Evolutionary conservation across 1,140 invertebrate species (phyloP).

Genomic region (Ridgeia piscesae): DNA sequence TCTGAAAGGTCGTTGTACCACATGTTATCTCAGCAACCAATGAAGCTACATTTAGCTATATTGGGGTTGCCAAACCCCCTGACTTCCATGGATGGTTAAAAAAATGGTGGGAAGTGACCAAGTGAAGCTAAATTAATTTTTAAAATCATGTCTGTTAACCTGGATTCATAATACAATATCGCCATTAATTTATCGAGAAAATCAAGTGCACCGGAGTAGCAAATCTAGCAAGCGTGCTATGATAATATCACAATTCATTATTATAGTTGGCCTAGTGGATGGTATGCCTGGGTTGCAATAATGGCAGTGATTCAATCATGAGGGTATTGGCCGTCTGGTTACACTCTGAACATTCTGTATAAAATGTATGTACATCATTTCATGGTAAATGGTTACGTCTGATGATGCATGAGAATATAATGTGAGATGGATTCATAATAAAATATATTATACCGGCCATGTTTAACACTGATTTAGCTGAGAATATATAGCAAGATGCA

Average conservation of each 20-base stretch:
- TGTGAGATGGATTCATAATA: background rate
- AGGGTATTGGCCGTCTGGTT: background rate
- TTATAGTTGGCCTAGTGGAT: background rate
- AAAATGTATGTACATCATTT: constrained; percentile 2
- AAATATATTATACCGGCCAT: background rate
- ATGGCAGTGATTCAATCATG: background rate
- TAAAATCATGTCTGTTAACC: background rate
- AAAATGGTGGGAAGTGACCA: background rate
- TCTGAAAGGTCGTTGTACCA: no score
- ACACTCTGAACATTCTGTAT: background rate
- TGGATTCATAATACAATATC: background rate
- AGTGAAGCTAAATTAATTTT: background rate
- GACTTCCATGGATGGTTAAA: no score
- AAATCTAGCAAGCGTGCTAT: background rate
- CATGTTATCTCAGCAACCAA: no score
- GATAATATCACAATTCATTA: background rate
- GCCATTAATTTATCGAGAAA: background rate
- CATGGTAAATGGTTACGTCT: background rate
- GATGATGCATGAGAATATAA: background rate
- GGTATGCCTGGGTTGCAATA: background rate
- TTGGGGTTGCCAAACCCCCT: no score
- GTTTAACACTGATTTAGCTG: background rate
- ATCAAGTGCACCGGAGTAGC: background rate
- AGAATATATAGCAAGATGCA: background rate
- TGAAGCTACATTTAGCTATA: no score